Evolutionary conservation across 2,113 vertebrate genomes (phyloP).

Genomic region (Himantopus leucocephalus): DNA sequence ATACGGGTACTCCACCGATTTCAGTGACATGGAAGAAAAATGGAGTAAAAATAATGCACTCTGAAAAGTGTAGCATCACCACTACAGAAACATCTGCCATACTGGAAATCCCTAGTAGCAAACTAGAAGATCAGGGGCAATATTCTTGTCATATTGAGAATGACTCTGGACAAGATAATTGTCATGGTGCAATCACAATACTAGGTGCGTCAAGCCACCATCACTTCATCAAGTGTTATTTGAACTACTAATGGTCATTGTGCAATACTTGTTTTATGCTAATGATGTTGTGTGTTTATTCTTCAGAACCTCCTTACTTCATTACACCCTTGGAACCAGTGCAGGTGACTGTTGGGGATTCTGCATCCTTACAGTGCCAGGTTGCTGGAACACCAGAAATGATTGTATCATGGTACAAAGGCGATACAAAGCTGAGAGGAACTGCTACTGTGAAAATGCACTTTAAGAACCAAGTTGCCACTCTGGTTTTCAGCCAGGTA

Average conservation of each 20-base stretch:
- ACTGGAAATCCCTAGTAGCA: conserved; percentile 86
- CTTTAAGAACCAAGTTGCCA: conserved; percentile 87
- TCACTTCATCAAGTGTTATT: not conserved
- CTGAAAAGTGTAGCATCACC: conserved; percentile 88
- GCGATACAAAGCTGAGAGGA: conserved; percentile 90
- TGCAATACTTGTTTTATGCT: not conserved
- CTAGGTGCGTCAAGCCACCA: conserved; percentile 81
- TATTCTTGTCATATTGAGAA: conserved; percentile 92
- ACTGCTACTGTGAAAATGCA: conserved; percentile 88
- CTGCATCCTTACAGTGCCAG: conserved; percentile 88
- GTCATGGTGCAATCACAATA: conserved; percentile 84
- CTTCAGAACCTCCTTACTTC: conserved; percentile 92
- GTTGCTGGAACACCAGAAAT: conserved; percentile 96
- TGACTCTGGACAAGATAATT: conserved; percentile 87
- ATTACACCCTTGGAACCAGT: conserved; percentile 84
- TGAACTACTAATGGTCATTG: not conserved
- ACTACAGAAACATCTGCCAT: conserved; percentile 93
- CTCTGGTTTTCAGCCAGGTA: conserved; percentile 89
- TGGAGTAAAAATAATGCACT: conserved; percentile 82
- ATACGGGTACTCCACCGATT: conserved; percentile 88
- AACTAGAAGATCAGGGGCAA: conserved; percentile 85
- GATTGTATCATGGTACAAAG: conserved; percentile 96
- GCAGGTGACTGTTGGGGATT: conserved; percentile 89
- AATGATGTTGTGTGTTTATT: conserved; percentile 57
- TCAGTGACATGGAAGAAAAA: conserved; percentile 92